Percentiles rank a stretch among this genome's conserved stretches.
These are phyloP conservation scores for Agapornis canus DNA, from an alignment of 2,797 vertebrate genomes.

Conservation along the genomic window DNA sequence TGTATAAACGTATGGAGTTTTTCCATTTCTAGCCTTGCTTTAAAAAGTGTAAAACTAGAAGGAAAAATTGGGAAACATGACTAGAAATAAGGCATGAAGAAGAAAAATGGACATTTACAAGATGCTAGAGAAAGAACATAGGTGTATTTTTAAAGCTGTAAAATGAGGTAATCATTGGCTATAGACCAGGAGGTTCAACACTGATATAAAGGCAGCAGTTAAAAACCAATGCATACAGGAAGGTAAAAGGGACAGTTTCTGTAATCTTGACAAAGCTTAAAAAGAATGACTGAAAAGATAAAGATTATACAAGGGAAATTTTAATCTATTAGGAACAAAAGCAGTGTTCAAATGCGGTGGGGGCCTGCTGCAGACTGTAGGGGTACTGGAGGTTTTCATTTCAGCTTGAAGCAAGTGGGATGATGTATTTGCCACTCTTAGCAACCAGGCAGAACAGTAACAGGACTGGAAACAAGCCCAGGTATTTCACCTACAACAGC, in stretches of 20 bases:
- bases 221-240: not conserved
- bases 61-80: not conserved
- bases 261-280: not conserved
- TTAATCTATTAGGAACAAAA: not conserved
- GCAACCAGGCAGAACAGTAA: not conserved
- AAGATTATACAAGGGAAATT: not conserved
- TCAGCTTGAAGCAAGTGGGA: not conserved
- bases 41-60: not conserved
- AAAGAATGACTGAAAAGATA: not conserved
- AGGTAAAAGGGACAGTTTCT: not conserved
- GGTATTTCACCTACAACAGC: not conserved
- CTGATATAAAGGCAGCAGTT: not conserved
- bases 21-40: not conserved
- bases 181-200: not conserved
- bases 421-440: not conserved
- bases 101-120: not conserved
- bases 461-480: not conserved
- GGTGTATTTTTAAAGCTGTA: not conserved
- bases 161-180: not conserved
- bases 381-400: not conserved
- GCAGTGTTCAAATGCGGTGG: not conserved
- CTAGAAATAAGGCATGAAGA: not conserved
- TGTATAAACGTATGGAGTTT: not conserved
- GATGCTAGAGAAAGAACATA: not conserved
- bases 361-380: not conserved